These are phyloP conservation scores for Aphelinus atriplicis DNA, from an alignment of 1,140 invertebrate species.

Conservation along the genomic window DNA sequence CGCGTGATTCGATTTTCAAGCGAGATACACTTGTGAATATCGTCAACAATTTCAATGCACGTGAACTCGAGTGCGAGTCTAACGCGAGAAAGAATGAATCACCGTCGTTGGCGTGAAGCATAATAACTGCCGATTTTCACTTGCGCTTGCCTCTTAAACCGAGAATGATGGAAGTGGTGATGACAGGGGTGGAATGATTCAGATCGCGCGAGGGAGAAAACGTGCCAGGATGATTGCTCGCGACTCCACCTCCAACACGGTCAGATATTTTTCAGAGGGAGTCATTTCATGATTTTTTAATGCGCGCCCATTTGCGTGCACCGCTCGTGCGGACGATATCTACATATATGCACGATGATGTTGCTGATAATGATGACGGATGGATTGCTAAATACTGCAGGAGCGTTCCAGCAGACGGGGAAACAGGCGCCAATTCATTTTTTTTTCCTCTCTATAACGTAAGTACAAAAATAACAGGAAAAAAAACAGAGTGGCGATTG, in stretches of 20 bases:
- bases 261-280: slow-evolving; percentile 24
- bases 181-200: neutral
- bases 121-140: neutral
- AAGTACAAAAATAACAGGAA: no score
- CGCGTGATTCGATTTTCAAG: no score
- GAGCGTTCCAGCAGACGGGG: no score
- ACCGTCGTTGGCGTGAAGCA: no score
- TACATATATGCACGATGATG: neutral
- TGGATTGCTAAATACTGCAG: neutral
- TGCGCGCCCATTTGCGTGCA: no score
- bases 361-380: neutral
- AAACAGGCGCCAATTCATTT: no score
- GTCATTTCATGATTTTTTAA: neutral
- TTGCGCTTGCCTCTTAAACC: slow-evolving; percentile 7
- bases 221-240: no score
- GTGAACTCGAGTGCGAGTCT: no score
- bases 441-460: no score
- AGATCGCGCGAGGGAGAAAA: neutral
- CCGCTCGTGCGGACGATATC: neutral
- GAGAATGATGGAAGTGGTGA: neutral
- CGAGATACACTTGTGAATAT: no score
- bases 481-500: neutral
- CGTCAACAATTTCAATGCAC: no score
- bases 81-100: no score
- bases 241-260: slow-evolving; percentile 31